Evolutionary conservation across 2,113 vertebrate species (phyloP).

Genomic region (Pterophyllum scalare): DNA sequence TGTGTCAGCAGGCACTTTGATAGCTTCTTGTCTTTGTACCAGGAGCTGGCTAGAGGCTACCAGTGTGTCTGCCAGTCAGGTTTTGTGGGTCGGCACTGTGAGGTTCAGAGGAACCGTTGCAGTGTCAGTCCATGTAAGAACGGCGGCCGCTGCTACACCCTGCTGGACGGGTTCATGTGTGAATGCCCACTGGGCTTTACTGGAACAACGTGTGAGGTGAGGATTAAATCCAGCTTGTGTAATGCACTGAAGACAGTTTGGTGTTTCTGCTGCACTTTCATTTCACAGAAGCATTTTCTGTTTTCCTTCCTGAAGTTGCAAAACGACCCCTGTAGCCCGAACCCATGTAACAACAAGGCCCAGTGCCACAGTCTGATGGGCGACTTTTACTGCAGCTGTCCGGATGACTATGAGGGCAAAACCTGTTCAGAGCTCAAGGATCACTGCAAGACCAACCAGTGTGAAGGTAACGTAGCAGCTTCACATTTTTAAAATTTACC

Average conservation of each 20-base stretch:
- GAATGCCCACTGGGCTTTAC: conserved; percentile 87
- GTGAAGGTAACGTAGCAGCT: conserved; percentile 82
- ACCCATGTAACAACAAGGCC: conserved; percentile 90
- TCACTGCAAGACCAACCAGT: conserved; percentile 90
- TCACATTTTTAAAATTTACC: neutral
- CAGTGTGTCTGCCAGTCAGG: conserved; percentile 87
- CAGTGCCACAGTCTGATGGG: conserved; percentile 85
- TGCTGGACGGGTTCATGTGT: conserved; percentile 85
- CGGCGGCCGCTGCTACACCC: conserved; percentile 83
- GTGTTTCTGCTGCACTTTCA: neutral
- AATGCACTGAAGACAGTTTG: neutral
- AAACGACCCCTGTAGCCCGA: conserved; percentile 87
- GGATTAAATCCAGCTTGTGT: neutral
- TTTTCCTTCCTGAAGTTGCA: conserved; percentile 79
- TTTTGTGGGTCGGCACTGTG: conserved; percentile 90
- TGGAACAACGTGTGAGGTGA: conserved; percentile 90
- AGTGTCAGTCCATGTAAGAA: conserved; percentile 87
- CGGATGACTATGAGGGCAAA: conserved; percentile 90
- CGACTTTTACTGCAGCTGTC: conserved; percentile 92
- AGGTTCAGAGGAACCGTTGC: conserved; percentile 84
- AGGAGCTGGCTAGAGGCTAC: conserved; percentile 85
- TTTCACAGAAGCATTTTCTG: neutral
- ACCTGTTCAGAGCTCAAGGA: conserved; percentile 92
- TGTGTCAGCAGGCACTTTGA: neutral
- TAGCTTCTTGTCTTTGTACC: conserved; percentile 9